Evolutionary conservation across 2,888 invertebrate genomes (phyloP).

Genomic region (Diaprepes abbreviatus): DNA sequence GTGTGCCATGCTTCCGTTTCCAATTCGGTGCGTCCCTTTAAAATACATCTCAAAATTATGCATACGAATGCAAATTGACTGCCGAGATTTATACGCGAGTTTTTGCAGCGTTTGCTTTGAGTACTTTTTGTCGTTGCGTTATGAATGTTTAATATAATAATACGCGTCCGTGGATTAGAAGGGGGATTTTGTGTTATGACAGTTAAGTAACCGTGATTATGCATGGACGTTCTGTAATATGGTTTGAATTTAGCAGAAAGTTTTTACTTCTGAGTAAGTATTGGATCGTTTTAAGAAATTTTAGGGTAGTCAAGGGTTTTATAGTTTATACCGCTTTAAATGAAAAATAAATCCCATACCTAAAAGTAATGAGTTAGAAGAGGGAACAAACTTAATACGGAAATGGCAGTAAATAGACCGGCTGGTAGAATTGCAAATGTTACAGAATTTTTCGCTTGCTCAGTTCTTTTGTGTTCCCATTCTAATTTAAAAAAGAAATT

Average conservation of each 20-base stretch:
- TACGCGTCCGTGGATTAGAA: constrained; percentile 4
- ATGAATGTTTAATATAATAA: constrained; percentile 18
- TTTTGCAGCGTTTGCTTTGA: constrained; percentile 18
- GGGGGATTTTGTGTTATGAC: constrained; percentile 8
- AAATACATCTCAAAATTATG: constrained; percentile 35
- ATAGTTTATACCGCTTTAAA: too few species aligned
- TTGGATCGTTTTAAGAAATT: too few species aligned
- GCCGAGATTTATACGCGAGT: constrained; percentile 31
- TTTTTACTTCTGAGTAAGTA: neutral
- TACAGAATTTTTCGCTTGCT: too few species aligned
- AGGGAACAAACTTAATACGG: too few species aligned
- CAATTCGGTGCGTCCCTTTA: constrained; percentile 20
- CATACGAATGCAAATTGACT: constrained; percentile 35
- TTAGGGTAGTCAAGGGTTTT: too few species aligned
- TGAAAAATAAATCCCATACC: too few species aligned
- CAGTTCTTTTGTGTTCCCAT: too few species aligned
- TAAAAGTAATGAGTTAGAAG: too few species aligned
- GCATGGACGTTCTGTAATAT: constrained; percentile 3
- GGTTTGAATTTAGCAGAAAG: neutral
- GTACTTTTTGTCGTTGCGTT: constrained; percentile 13
- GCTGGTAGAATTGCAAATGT: too few species aligned
- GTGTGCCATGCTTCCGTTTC: constrained; percentile 25
- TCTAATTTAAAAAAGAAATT: too few species aligned
- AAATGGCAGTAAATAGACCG: too few species aligned
- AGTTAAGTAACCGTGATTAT: constrained; percentile 4